Evolutionary conservation across 2,797 vertebrate species (phyloP), one percentile per base, ranked within the genome.

Genomic region (Myotis findleyi): DNA sequence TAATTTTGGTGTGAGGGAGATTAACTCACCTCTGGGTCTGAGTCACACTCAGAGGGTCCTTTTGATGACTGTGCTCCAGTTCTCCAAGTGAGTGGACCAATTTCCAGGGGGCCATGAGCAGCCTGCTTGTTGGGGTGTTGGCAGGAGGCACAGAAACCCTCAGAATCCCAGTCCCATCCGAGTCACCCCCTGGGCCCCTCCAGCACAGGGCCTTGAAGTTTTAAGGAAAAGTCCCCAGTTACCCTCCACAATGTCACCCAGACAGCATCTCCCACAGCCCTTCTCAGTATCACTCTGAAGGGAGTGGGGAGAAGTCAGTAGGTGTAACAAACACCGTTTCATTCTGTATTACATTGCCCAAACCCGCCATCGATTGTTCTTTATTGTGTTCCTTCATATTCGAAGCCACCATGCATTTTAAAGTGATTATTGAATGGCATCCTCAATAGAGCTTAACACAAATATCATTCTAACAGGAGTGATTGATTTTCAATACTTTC

Each of bases 401-500:
- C 47, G 95, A 98, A 95, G 87, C 94, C 27, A 38, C 96, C 97
- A 94, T 95, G 97, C 97, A 97, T 98, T 98, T 97, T 96, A 96
- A 98, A 98, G 97, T 96, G 97, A 98, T 98, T 97, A 98, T 98
- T 92, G 98, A 98, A 94, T 94, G 94, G 96, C 96, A 87, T 95
- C 97, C 97, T 97, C 92, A 7, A 93, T 93, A 94, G 93, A 97
- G 97, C 96, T 97, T 97, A 97, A 97, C 97, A 97, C 97, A 97
- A 98, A 97, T 97, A 98, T 97, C 97, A 97, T 96, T 97, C 95
- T 94, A 96, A 95, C 36, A 5, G 95, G 71, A 92, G 87, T 20
- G 96, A 98, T 98, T 96, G 98, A 98, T 98, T 98, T 97, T 95
- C 98, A 96, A 66, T 97, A 14, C 91, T 88, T 96, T 97, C 96